phyloP scores from a whole-genome alignment of 2,113 vertebrate species.

The Apodemus speciosus region DNA sequence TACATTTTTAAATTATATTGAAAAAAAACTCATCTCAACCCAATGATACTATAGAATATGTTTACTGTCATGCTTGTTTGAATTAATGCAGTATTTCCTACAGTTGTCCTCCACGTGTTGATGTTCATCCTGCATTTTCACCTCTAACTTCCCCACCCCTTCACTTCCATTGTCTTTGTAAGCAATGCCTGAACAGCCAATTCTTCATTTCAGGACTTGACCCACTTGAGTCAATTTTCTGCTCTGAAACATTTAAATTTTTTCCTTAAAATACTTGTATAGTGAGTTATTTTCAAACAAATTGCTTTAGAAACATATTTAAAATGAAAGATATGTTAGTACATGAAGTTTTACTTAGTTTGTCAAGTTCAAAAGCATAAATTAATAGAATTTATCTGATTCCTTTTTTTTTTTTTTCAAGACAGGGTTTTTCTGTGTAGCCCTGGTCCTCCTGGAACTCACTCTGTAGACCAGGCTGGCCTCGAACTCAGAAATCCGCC shows the following conservation, averaged over 20 bases:
- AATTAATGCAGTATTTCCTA: not conserved
- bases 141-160: not conserved
- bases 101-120: not conserved
- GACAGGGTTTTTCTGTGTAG: no score
- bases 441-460: no score
- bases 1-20: not conserved
- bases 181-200: not conserved
- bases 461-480: no score
- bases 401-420: no score
- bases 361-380: slow-evolving; percentile 50
- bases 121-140: slow-evolving; percentile 28
- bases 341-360: not conserved
- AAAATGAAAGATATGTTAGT: slow-evolving; percentile 14
- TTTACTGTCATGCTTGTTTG: slow-evolving; percentile 14
- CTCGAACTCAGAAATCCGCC: no score
- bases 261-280: not conserved
- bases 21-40: slow-evolving; percentile 19
- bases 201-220: not conserved
- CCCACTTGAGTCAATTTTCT: not conserved
- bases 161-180: slow-evolving; percentile 19
- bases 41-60: not conserved
- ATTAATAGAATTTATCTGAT: slow-evolving; percentile 49
- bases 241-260: slow-evolving; percentile 39
- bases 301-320: slow-evolving; percentile 48
- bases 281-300: not conserved